Evolutionary conservation across 2,888 invertebrate species (phyloP).

Genomic region (Orthonychiurus folsomi): DNA sequence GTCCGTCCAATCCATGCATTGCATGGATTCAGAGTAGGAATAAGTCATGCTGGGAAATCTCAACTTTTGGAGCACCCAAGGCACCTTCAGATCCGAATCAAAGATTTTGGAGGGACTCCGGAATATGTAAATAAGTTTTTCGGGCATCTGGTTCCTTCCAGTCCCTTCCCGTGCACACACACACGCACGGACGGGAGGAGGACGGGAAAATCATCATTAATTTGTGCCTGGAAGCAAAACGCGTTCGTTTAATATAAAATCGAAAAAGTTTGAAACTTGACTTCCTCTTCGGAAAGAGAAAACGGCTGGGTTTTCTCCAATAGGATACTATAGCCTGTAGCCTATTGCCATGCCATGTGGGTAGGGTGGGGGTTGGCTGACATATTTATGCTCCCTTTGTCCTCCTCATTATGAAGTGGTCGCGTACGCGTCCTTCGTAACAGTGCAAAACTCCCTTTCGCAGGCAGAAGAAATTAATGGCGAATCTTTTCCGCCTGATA

Average conservation of each 20-base stretch:
- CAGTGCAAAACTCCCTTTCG: background rate
- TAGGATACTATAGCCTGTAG: no score
- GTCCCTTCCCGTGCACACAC: background rate
- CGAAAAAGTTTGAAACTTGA: slow-evolving; percentile 2
- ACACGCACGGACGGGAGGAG: background rate
- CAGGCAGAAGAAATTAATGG: background rate
- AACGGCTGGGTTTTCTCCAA: no score
- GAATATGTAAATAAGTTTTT: background rate
- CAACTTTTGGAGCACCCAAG: no score
- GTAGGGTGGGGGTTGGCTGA: no score
- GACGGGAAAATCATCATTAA: slow-evolving; percentile 33
- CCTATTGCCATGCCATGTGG: no score
- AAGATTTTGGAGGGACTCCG: slow-evolving; percentile 2
- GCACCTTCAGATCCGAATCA: background rate
- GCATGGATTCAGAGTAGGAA: no score
- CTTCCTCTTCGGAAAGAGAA: no score
- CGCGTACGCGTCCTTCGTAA: no score
- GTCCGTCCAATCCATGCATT: no score
- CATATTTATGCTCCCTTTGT: background rate
- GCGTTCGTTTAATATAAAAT: slow-evolving; percentile 6
- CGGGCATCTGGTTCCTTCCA: background rate
- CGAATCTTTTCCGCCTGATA: background rate
- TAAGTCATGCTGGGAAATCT: no score
- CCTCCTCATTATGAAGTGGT: background rate
- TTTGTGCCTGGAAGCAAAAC: slow-evolving; percentile 33